Evolutionary conservation across 2,888 invertebrate genomes (phyloP).

Genomic region (Theodoxus fluviatilis): DNA sequence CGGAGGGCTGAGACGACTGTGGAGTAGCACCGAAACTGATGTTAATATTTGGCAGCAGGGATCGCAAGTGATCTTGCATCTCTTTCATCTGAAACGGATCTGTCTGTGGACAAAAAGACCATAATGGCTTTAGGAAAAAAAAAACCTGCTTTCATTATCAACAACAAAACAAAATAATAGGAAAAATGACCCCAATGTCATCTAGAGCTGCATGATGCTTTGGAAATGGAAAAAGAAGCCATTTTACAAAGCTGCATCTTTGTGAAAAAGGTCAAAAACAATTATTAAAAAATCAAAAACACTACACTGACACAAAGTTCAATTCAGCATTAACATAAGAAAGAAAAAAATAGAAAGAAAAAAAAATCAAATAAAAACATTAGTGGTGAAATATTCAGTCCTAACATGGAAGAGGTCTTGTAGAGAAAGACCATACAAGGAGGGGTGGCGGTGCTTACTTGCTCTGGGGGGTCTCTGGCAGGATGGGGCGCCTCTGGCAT

Average conservation of each 20-base stretch:
- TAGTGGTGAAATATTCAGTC: too few species aligned
- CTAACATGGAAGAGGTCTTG: too few species aligned
- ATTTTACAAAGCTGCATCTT: neutral
- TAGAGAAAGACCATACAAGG: too few species aligned
- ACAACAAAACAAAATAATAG: neutral
- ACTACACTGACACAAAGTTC: too few species aligned
- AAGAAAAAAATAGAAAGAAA: too few species aligned
- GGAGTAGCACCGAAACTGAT: slow-evolving; percentile 63
- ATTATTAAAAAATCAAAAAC: too few species aligned
- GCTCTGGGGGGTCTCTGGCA: too few species aligned
- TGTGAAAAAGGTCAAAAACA: too few species aligned
- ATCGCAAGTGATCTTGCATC: slow-evolving; percentile 68
- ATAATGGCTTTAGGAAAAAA: neutral
- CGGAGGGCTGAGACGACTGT: slow-evolving; percentile 27
- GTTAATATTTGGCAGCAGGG: slow-evolving; percentile 67
- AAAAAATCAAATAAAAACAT: too few species aligned
- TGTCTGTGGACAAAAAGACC: slow-evolving; percentile 31
- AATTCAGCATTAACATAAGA: too few species aligned
- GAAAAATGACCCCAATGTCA: neutral
- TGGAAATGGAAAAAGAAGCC: neutral
- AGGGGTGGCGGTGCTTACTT: too few species aligned
- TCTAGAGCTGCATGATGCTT: neutral
- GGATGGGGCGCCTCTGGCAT: too few species aligned
- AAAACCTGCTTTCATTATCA: neutral
- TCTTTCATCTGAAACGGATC: slow-evolving; percentile 67